These are phyloP conservation scores for Ochropacha duplaris DNA, from an alignment of 2,888 invertebrate genomes.

Conservation along the genomic window DNA sequence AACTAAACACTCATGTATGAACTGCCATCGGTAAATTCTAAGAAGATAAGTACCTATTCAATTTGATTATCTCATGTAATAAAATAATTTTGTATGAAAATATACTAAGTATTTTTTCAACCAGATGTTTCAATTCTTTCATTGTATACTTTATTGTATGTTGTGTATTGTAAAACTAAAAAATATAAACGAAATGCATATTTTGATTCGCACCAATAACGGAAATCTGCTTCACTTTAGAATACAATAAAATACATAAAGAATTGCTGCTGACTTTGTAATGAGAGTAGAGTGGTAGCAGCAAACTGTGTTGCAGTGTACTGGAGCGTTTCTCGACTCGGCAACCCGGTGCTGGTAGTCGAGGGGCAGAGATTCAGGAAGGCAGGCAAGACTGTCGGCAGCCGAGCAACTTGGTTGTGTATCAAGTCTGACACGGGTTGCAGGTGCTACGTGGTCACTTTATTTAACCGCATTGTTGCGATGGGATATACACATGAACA, in stretches of 20 bases:
- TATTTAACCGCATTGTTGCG: slow-evolving; percentile 41
- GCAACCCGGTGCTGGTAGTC: slow-evolving; percentile 66
- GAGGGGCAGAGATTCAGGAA: slow-evolving; percentile 60
- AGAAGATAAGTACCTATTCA: too few relatives aligned
- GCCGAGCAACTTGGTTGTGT: slow-evolving; percentile 56
- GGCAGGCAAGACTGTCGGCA: slow-evolving; percentile 29
- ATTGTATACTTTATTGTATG: not conserved
- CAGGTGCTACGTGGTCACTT: slow-evolving; percentile 56
- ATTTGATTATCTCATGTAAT: not conserved
- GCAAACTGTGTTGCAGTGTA: slow-evolving; percentile 51
- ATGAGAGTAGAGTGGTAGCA: slow-evolving; percentile 28
- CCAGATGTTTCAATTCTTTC: not conserved
- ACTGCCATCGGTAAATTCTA: too few relatives aligned
- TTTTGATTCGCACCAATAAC: too few relatives aligned
- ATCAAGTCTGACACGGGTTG: slow-evolving; percentile 71
- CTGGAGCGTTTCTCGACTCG: slow-evolving; percentile 61
- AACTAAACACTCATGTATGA: too few relatives aligned
- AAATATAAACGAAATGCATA: too few relatives aligned
- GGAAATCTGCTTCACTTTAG: too few relatives aligned
- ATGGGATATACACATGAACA: slow-evolving; percentile 52
- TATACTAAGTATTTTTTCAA: not conserved
- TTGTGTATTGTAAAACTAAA: too few relatives aligned
- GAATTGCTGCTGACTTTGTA: not conserved
- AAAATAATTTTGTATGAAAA: not conserved
- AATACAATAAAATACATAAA: not conserved